Evolutionary conservation across 2,797 vertebrate genomes (phyloP).

Genomic region (Synaphobranchus kaupii): DNA sequence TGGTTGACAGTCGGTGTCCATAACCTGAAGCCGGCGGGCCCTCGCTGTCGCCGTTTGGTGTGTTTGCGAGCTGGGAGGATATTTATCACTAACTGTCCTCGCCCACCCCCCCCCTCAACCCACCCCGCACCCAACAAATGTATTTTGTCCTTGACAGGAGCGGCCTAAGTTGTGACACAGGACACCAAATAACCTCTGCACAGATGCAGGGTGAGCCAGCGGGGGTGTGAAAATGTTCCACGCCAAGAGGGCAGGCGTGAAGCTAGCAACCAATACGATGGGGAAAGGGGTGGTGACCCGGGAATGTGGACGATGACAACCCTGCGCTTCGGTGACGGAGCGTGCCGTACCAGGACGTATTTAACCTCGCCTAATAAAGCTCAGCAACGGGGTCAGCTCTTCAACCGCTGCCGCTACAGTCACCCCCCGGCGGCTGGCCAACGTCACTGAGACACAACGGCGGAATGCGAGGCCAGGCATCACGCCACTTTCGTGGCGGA

Average conservation of each 20-base stretch:
- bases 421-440: conserved; percentile 69
- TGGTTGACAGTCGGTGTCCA: conserved; percentile 73
- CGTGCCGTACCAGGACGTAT: conserved; percentile 74
- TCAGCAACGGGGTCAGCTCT: conserved; percentile 79
- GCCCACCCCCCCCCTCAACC: conserved; percentile 54
- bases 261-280: conserved; percentile 64
- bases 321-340: conserved; percentile 61
- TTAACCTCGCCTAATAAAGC: conserved; percentile 80
- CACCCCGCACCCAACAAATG: conserved; percentile 65
- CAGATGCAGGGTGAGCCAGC: conserved; percentile 49
- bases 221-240: conserved; percentile 52
- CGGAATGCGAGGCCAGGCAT: conserved; percentile 73
- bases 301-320: conserved; percentile 74
- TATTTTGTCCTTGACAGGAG: conserved; percentile 70
- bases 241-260: conserved; percentile 60
- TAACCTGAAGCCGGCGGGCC: conserved; percentile 60
- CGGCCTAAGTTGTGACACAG: conserved; percentile 70
- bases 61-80: conserved; percentile 69
- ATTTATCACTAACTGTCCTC: conserved; percentile 71
- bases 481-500: conserved; percentile 73
- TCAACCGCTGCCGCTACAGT: conserved; percentile 70
- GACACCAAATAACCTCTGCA: conserved; percentile 67
- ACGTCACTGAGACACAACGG: conserved; percentile 71
- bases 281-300: conserved; percentile 60
- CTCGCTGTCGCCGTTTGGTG: conserved; percentile 60